Evolutionary conservation across 2,888 invertebrate species (phyloP).

Genomic region (Horisme vitalbata): DNA sequence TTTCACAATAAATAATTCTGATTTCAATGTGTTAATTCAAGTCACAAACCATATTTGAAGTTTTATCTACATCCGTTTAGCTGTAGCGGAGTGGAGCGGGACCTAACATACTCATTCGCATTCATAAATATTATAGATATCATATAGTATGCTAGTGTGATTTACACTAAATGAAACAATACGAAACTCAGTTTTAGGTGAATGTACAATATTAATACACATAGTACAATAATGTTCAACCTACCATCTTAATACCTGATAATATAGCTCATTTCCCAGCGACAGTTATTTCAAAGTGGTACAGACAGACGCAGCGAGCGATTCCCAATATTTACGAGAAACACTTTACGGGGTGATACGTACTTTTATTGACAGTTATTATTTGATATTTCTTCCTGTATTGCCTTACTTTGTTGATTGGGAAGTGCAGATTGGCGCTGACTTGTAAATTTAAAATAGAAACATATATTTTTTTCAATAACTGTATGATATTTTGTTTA

Average conservation of each 20-base stretch:
- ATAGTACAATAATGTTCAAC: background rate
- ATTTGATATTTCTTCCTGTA: constrained; percentile 67
- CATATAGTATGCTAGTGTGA: too few species aligned
- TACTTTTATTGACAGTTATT: constrained; percentile 66
- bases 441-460: constrained; percentile 5
- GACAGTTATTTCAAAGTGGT: background rate
- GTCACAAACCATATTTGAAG: too few species aligned
- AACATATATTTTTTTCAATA: background rate
- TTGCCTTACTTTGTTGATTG: constrained; percentile 50
- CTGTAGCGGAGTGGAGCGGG: too few species aligned
- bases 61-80: too few species aligned
- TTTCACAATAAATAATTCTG: too few species aligned
- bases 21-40: too few species aligned
- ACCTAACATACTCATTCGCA: too few species aligned
- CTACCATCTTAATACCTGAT: background rate
- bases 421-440: constrained; percentile 20
- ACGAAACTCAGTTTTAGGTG: too few species aligned
- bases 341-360: constrained; percentile 53
- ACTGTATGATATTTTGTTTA: too few species aligned
- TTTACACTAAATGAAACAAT: too few species aligned
- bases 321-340: constrained; percentile 56
- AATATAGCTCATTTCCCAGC: constrained; percentile 7
- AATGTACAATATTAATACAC: too few species aligned
- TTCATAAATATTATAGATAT: too few species aligned
- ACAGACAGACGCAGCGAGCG: constrained; percentile 30